Conservation (phyloP, 2,888 invertebrate genomes). For the Emmelina monodactyla region DNA sequence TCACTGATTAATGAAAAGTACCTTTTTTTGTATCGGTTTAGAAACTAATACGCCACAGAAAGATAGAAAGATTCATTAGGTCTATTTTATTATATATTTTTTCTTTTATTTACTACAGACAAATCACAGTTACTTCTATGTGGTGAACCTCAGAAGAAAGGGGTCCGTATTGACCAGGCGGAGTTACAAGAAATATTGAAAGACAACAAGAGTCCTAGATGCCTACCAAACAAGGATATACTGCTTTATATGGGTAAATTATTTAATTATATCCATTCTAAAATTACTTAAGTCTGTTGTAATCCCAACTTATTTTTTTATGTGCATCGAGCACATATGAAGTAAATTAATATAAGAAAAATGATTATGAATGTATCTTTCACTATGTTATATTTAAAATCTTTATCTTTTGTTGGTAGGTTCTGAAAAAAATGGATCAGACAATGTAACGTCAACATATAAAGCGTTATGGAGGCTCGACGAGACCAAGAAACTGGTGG, state of each 20-base stretch:
- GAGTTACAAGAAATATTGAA: slow-evolving; percentile 55
- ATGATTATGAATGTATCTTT: neutral
- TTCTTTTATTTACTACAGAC: no score
- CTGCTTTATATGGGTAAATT: slow-evolving; percentile 72
- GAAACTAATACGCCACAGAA: no score
- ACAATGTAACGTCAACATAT: slow-evolving; percentile 71
- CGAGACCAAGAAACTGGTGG: slow-evolving; percentile 77
- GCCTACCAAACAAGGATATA: slow-evolving; percentile 73
- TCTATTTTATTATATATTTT: no score
- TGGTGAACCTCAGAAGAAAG: slow-evolving; percentile 65
- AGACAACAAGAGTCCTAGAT: slow-evolving; percentile 69
- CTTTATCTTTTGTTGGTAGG: slow-evolving; percentile 33
- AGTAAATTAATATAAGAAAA: neutral
- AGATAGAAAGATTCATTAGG: no score
- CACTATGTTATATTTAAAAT: neutral
- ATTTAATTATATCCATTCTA: no score
- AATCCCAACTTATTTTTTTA: no score
- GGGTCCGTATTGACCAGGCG: slow-evolving; percentile 59
- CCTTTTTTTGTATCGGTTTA: no score
- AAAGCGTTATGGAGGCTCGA: slow-evolving; percentile 81
- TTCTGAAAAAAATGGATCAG: slow-evolving; percentile 68
- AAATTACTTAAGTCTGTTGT: no score
- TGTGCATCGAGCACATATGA: no score
- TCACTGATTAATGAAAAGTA: no score
- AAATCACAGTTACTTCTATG: slow-evolving; percentile 75